Base-by-base conservation (phyloP, 1,140 invertebrate species). In the Alviniconcha marisindica region DNA sequence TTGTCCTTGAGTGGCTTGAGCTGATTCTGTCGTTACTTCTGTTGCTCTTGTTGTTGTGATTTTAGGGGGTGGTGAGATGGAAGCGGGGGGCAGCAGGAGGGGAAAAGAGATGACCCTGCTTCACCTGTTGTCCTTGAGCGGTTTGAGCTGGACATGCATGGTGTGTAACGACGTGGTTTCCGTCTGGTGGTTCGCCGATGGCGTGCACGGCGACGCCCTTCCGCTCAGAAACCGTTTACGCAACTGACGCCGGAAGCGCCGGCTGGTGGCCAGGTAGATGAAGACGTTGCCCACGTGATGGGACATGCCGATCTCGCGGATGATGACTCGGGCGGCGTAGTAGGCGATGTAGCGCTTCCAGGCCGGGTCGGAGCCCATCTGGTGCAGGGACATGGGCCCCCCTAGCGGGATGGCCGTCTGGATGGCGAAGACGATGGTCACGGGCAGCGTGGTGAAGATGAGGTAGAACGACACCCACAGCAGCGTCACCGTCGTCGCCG, bases 401-500 rank as follows among this genome's bases (percentile, higher is more conserved):
- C 82, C 83, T 0, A 78, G 24, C 1, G 77, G 40, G 28, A 88
- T 77, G 36, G 24, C 66, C 33, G 74, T 60, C 60, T 88, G 81
- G 24, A 91, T 83, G 40, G 86, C 87, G 81, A 87, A 92, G 15
- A 90, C 81, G 28, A 92, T 80, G 0, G 90, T 89, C 18, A 88
- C 90, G n/a, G 90, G 91, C 12, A 92, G 80, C 12, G 89, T 87
- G 15, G 90, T 92, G 51, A 91, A 71, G 63, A 92, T 91, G 33
- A 91, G 84, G 82, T 87, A 92, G 84, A 92, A 92, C 0, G 90
- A 91, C 28, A 92, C 91, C 66, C 87, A 85, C 38, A 92, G 85
- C 38, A 92, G 81, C 28, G 87, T 90, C 44, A 91, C 84, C n/a
- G 90, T 92, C 10, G 89, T 90, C 3, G 89, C 86, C 56, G 71